phyloP scores from a whole-genome alignment of 2,113 vertebrate genomes.

The Prionailurus bengalensis region DNA sequence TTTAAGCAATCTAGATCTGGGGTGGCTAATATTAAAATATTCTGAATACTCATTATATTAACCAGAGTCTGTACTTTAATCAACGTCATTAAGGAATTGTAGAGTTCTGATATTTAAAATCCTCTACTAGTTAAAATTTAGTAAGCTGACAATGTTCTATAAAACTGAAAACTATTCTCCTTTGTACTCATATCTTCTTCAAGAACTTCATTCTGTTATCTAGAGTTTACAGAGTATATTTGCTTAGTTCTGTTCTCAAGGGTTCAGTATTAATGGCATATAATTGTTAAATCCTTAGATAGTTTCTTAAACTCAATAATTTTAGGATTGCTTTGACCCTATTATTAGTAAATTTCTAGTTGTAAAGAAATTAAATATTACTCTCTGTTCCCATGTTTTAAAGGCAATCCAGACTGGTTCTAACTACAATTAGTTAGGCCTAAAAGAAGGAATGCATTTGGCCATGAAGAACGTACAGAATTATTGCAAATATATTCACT shows the following conservation, averaged over 20 bases:
- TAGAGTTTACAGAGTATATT: neutral
- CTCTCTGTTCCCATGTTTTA: neutral
- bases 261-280: neutral
- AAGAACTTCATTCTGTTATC: neutral
- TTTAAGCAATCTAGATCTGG: neutral
- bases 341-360: conserved; percentile 17
- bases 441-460: neutral
- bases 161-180: neutral
- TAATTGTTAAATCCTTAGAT: neutral
- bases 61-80: neutral
- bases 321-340: neutral
- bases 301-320: neutral
- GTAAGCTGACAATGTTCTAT: neutral
- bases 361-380: conserved; percentile 8
- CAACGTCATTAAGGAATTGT: neutral
- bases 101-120: neutral
- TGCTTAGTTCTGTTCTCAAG: neutral
- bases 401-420: neutral
- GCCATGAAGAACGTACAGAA: neutral
- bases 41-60: conserved; percentile 47
- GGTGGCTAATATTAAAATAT: conserved; percentile 26
- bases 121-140: neutral
- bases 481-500: neutral
- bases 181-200: neutral
- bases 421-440: neutral